Base-by-base conservation (phyloP, 2,113 vertebrate species). In the Daphoenositta chrysoptera region DNA sequence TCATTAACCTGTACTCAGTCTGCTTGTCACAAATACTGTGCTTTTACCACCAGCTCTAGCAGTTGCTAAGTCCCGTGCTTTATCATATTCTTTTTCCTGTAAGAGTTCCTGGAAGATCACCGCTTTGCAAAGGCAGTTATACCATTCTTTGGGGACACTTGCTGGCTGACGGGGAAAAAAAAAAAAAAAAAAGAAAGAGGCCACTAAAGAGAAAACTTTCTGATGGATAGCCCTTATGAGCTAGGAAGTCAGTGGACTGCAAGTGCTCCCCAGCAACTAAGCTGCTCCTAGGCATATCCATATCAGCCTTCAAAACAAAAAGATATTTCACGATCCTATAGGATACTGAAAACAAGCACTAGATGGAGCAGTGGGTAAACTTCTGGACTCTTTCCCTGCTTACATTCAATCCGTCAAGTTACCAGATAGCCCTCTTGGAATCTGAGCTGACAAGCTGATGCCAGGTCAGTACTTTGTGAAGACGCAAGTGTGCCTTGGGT, bases 321-420 rank as follows among this genome's bases (percentile, higher is more conserved):
- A 61, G 33, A 2, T 50, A 35, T 22, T 84, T 73, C 31, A 15
- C 2, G 1, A 40, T 64, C 35, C 47, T 83, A 19, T 10, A 84
- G 79, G 72, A 93, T 88, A 40, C 93, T 89, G 40, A 87, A 60
- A 42, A 63, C 79, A 83, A 96, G 85, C 97, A 96, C 94, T 97
- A 97, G 97, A 85, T 97, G 97, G 96, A 95, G 97, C 94, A 96
- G 50, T 30, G 87, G 61, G 76, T 89, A 93, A 97, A 90, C 76
- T 30, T 94, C 71, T 93, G 71, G 68, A 56, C 45, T 78, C 39
- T 51, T 73, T 80, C 45, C 18, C 51, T 51, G 58, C 64, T 92
- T 76, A 11, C 47, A 61, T 77, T 65, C 56, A 60, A 37, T 40
- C 31, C 83, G 5, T 3, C 23, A 54, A 90, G 89, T 58, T 83